Conservation (phyloP, 2,888 invertebrate genomes). For the Alloplasta piceator region DNA sequence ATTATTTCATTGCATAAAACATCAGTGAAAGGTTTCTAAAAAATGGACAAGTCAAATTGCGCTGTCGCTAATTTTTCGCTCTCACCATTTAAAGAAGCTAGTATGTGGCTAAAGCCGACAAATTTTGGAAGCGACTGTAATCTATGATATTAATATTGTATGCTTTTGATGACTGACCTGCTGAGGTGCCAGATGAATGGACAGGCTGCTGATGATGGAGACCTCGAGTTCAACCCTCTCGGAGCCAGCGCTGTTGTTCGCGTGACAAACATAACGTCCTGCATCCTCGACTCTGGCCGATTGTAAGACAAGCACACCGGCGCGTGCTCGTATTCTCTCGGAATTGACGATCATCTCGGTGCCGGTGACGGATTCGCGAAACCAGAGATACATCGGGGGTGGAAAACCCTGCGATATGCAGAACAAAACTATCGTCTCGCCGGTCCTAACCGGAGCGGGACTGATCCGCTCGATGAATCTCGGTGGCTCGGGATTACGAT, state of each 20-base stretch:
- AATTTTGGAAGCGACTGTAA: too few relatives aligned
- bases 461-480: constrained; percentile 82
- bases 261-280: constrained; percentile 95
- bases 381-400: constrained; percentile 83
- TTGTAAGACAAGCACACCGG: constrained; percentile 81
- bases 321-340: constrained; percentile 80
- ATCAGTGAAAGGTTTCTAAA: too few relatives aligned
- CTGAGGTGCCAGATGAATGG: constrained; percentile 80
- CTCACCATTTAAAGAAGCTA: too few relatives aligned
- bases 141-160: neutral
- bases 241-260: constrained; percentile 94
- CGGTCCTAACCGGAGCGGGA: constrained; percentile 81
- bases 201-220: constrained; percentile 81
- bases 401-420: constrained; percentile 84
- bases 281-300: constrained; percentile 89
- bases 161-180: constrained; percentile 77
- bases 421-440: constrained; percentile 83
- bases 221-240: constrained; percentile 82
- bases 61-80: too few relatives aligned
- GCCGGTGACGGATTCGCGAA: constrained; percentile 80
- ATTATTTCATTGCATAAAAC: too few relatives aligned
- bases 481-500: constrained; percentile 80
- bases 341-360: constrained; percentile 81
- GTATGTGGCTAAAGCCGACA: too few relatives aligned
- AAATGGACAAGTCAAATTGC: too few relatives aligned